Evolutionary conservation across 2,888 invertebrate species (phyloP).

Genomic region (Macaria notata): DNA sequence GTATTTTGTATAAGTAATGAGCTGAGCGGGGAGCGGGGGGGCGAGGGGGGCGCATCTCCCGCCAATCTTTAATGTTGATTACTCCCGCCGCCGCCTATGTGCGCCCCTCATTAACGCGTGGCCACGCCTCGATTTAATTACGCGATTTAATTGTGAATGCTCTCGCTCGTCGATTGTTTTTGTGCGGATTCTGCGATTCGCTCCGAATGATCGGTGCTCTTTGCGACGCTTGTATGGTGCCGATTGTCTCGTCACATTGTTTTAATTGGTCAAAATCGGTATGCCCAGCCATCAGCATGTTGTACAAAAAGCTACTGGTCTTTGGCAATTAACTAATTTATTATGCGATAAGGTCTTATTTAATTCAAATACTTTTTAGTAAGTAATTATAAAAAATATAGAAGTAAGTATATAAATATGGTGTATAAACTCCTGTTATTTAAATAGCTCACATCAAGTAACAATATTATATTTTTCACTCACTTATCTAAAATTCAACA

Average conservation of each 20-base stretch:
- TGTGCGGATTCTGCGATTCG: conserved; percentile 48
- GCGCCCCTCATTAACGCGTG: conserved; percentile 78
- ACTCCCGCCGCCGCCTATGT: conserved; percentile 77
- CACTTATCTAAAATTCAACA: too few relatives aligned
- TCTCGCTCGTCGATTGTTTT: conserved; percentile 53
- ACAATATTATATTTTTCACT: too few relatives aligned
- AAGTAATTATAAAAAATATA: too few relatives aligned
- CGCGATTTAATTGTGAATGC: conserved; percentile 67
- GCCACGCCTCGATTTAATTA: conserved; percentile 81
- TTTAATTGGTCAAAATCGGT: conserved; percentile 46
- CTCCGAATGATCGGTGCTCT: conserved; percentile 42
- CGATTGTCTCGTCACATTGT: conserved; percentile 50
- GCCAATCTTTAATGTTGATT: conserved; percentile 83
- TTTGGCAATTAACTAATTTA: too few relatives aligned
- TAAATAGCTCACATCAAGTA: too few relatives aligned
- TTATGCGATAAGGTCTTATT: too few relatives aligned
- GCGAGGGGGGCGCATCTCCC: conserved; percentile 78
- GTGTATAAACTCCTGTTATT: too few relatives aligned
- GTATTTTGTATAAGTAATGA: conserved; percentile 84
- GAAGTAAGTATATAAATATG: too few relatives aligned
- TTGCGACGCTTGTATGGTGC: conserved; percentile 39
- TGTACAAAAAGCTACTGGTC: too few relatives aligned
- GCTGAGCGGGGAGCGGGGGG: conserved; percentile 82
- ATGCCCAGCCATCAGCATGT: too few relatives aligned
- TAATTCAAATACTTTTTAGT: too few relatives aligned